Evolutionary conservation across 1,140 invertebrate genomes (phyloP).

Genomic region (Magallana angulata): DNA sequence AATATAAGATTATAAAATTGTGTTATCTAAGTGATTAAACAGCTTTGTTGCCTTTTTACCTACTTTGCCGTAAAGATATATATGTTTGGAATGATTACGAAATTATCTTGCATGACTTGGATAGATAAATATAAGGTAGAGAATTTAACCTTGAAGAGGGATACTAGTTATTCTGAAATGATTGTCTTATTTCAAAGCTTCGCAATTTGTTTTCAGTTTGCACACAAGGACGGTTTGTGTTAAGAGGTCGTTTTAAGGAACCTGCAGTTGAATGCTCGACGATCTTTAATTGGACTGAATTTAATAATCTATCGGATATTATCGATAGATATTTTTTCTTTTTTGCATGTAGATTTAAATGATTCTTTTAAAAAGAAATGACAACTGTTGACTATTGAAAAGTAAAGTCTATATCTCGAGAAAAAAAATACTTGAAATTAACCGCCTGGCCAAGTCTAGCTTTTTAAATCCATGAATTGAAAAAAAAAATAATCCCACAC

Average conservation of each 20-base stretch:
- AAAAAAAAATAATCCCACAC: background rate
- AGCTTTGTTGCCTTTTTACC: background rate
- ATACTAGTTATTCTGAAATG: too few relatives aligned
- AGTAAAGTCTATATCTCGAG: background rate
- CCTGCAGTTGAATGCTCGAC: background rate
- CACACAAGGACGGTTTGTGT: too few relatives aligned
- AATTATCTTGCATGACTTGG: too few relatives aligned
- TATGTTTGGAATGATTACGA: too few relatives aligned
- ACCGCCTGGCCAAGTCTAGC: background rate
- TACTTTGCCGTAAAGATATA: background rate
- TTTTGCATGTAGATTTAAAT: background rate
- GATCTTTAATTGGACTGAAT: background rate
- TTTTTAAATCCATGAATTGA: background rate
- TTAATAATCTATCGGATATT: constrained; percentile 1
- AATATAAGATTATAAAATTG: constrained; percentile 21
- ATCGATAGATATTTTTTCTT: background rate
- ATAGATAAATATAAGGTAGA: too few relatives aligned
- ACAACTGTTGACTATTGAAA: constrained; percentile 8
- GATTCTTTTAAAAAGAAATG: constrained; percentile 13
- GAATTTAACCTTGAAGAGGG: too few relatives aligned
- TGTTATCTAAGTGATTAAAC: constrained; percentile 32
- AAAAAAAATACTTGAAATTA: constrained; percentile 6
- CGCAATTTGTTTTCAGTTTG: too few relatives aligned
- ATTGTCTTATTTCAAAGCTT: background rate
- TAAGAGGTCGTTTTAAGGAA: background rate